phyloP scores from a whole-genome alignment of 2,888 invertebrate species.

The Mimumesa dahlbomi region DNA sequence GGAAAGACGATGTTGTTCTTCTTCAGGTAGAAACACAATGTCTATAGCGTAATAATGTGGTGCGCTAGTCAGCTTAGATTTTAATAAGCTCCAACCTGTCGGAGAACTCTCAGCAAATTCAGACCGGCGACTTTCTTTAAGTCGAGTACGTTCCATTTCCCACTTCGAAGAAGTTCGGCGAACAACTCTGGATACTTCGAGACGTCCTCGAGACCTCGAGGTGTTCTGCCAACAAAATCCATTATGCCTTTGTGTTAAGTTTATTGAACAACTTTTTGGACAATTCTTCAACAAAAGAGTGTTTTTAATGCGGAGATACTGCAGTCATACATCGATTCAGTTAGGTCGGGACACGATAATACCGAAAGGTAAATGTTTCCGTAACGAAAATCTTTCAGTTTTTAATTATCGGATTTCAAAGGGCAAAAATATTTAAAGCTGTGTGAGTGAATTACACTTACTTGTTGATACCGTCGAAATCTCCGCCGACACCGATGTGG shows the following conservation, averaged over 20 bases:
- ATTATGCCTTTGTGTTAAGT: constrained; percentile 13
- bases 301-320: no score
- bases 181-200: constrained; percentile 87
- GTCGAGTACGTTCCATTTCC: constrained; percentile 84
- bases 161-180: constrained; percentile 84
- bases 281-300: constrained; percentile 3
- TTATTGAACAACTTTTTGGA: constrained; percentile 5
- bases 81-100: constrained; percentile 70
- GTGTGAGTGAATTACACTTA: constrained; percentile 71
- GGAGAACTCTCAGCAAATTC: constrained; percentile 84
- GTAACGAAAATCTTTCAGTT: no score
- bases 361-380: no score
- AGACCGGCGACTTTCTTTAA: constrained; percentile 85
- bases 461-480: constrained; percentile 85
- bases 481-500: constrained; percentile 84
- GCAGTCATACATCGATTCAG: no score
- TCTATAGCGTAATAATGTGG: not conserved
- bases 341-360: no score
- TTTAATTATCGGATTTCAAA: no score
- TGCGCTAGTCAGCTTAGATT: not conserved
- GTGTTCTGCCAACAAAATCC: constrained; percentile 83
- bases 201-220: constrained; percentile 89
- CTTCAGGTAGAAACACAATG: no score
- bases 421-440: not conserved
- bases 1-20: no score